These are phyloP conservation scores for Nothobranchius kuhntae DNA, from an alignment of 2,113 vertebrate species.

Conservation along the genomic window DNA sequence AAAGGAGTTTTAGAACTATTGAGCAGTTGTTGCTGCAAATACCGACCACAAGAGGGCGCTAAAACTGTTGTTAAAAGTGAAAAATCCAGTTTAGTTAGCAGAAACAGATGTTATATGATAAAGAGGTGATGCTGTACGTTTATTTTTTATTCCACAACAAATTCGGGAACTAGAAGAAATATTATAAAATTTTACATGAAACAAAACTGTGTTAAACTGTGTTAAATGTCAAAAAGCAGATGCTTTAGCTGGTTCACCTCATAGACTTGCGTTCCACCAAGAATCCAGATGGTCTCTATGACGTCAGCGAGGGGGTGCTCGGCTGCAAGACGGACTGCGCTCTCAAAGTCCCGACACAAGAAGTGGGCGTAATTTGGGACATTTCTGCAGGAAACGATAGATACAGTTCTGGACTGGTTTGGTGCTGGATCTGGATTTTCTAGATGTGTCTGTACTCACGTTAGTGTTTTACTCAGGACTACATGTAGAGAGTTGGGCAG, in stretches of 20 bases:
- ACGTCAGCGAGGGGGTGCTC: conserved; percentile 58
- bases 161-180: neutral
- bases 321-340: conserved; percentile 55
- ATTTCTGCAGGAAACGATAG: conserved; percentile 46
- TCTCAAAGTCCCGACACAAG: conserved; percentile 71
- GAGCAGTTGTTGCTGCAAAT: neutral
- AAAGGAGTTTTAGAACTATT: no score
- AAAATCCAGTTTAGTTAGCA: no score
- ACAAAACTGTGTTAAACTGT: no score
- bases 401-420: neutral
- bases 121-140: no score
- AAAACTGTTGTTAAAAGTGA: no score
- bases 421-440: fast-evolving
- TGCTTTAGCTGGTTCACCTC: conserved; percentile 57
- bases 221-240: no score
- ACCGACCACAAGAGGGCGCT: no score
- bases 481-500: conserved; percentile 73
- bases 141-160: neutral
- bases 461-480: conserved; percentile 73
- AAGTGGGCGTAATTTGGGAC: conserved; percentile 75
- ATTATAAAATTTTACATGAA: neutral
- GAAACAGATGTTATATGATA: no score
- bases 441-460: conserved; percentile 48
- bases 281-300: conserved; percentile 81
- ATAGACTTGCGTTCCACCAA: conserved; percentile 77